Percentiles rank a stretch among this genome's conserved stretches.
Conservation (phyloP, 2,888 invertebrate species). For the Eupsilia transversa region DNA sequence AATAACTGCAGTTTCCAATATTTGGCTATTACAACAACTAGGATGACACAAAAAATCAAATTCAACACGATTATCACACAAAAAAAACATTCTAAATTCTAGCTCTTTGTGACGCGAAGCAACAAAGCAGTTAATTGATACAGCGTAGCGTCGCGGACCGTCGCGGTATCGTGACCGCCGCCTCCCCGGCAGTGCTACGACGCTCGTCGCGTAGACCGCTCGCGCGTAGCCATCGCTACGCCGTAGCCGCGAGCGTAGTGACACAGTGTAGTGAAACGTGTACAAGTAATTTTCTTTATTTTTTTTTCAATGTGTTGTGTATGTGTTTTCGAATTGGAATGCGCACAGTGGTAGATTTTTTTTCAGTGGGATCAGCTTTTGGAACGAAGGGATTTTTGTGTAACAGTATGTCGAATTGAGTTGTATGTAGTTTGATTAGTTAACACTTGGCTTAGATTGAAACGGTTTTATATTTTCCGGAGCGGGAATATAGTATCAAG, state of each 20-base stretch:
- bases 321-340: constrained; percentile 70
- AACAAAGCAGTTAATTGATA: constrained; percentile 89
- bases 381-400: constrained; percentile 48
- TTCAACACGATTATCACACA: constrained; percentile 3
- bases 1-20: background rate
- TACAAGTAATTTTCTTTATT: constrained; percentile 76
- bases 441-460: constrained; percentile 8
- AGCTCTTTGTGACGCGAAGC: constrained; percentile 77
- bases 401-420: constrained; percentile 55
- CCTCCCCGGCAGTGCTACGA: constrained; percentile 87
- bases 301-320: constrained; percentile 69
- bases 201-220: constrained; percentile 85
- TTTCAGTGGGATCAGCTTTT: constrained; percentile 44
- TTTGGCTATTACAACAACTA: background rate
- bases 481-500: background rate
- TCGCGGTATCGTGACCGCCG: constrained; percentile 69
- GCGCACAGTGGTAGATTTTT: constrained; percentile 66
- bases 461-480: background rate
- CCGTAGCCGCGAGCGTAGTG: constrained; percentile 76
- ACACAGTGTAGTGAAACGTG: constrained; percentile 79
- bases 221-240: constrained; percentile 83
- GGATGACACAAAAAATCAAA: constrained; percentile 12
- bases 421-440: constrained; percentile 44
- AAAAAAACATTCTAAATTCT: constrained; percentile 52
- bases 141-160: constrained; percentile 74